Evolutionary conservation across 37 sponge, comb jelly and placozoan genomes (phyloP).

Genomic region (Chondrosia reniformis): DNA sequence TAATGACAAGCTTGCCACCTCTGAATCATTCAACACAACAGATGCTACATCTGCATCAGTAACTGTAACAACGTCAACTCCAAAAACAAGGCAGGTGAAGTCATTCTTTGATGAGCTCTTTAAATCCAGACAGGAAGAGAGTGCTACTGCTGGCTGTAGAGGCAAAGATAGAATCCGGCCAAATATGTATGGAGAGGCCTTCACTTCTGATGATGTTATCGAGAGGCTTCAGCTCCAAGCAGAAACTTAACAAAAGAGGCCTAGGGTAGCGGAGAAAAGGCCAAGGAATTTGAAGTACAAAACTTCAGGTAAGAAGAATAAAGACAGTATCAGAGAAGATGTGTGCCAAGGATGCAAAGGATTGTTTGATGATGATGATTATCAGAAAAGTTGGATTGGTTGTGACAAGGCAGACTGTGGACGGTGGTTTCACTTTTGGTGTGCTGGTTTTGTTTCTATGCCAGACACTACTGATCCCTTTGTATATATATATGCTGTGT

Average conservation of each 20-base stretch:
- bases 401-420: constrained; percentile 27
- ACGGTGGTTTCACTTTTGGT: constrained; percentile 34
- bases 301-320: neutral
- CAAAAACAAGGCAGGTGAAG: neutral
- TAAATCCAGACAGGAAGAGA: constrained; percentile 11
- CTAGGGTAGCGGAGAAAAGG: too few relatives aligned
- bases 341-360: neutral
- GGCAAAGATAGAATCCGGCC: neutral
- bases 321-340: neutral
- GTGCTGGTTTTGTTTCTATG: constrained; percentile 16
- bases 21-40: neutral
- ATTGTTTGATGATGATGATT: constrained; percentile 25
- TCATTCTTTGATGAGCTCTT: constrained; percentile 16
- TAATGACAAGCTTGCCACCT: constrained; percentile 8
- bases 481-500: too few relatives aligned
- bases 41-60: neutral
- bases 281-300: neutral
- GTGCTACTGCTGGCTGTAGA: neutral
- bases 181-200: constrained; percentile 22
- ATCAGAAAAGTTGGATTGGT: constrained; percentile 24
- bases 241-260: neutral
- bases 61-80: too few relatives aligned
- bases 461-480: too few relatives aligned
- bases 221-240: neutral
- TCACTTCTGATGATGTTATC: constrained; percentile 17